A percentile compares a stretch with the other conserved stretches of the same genome.
phyloP scores from a whole-genome alignment of 2,113 vertebrate species.

The Manacus vitellinus region DNA sequence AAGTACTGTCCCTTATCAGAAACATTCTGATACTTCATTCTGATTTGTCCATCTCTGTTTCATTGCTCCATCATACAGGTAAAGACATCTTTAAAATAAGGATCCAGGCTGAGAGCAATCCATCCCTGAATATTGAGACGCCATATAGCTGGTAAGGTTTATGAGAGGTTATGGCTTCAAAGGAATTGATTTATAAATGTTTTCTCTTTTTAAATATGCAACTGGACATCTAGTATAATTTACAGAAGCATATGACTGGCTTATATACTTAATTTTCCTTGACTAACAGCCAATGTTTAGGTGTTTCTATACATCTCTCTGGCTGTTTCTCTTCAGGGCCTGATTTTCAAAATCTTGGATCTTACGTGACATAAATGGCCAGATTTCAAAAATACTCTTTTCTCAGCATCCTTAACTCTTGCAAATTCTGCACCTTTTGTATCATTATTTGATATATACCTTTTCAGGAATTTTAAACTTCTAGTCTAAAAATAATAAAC shows the following conservation, averaged over 20 bases:
- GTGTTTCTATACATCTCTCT: background rate
- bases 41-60: background rate
- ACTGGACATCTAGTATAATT: background rate
- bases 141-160: background rate
- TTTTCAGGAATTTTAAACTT: background rate
- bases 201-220: background rate
- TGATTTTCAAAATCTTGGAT: background rate
- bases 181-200: slow-evolving; percentile 10
- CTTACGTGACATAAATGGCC: background rate
- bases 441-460: background rate
- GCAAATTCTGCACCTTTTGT: background rate
- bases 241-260: background rate
- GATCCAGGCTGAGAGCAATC: background rate
- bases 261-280: background rate
- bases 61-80: background rate
- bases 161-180: background rate
- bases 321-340: background rate
- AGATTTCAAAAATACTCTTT: background rate
- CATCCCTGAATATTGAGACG: background rate
- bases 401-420: background rate
- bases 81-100: background rate
- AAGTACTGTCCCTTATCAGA: background rate
- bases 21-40: background rate
- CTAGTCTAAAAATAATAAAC: background rate
- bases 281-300: background rate